phyloP scores from a whole-genome alignment of 2,797 vertebrate genomes.

The Nothura maculosa region DNA sequence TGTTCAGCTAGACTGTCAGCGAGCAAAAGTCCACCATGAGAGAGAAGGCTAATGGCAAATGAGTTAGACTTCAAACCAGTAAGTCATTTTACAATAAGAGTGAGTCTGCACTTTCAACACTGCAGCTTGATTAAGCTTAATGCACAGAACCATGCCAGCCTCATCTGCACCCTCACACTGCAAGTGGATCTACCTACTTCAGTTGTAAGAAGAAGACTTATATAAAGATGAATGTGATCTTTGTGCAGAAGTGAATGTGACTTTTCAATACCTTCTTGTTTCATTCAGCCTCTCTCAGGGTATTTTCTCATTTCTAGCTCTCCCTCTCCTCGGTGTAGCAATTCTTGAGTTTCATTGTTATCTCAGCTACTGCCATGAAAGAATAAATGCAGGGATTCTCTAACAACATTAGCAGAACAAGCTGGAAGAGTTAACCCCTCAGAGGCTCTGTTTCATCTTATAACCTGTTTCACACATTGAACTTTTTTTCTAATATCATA shows the following conservation, averaged over 20 bases:
- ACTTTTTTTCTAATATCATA: not conserved
- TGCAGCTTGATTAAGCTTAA: not conserved
- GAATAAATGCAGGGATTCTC: conserved; percentile 9
- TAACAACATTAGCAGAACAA: not conserved
- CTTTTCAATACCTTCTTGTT: not conserved
- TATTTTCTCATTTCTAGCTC: conserved; percentile 4
- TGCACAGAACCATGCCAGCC: not conserved
- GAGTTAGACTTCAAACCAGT: not conserved
- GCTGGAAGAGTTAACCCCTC: not conserved
- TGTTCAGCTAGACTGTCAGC: not conserved
- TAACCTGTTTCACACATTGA: not conserved
- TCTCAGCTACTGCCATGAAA: conserved; percentile 13
- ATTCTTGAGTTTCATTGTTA: conserved; percentile 22
- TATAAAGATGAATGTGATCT: not conserved
- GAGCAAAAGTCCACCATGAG: not conserved
- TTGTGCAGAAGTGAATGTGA: not conserved
- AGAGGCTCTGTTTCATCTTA: not conserved
- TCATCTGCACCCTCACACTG: not conserved
- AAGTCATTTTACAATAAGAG: not conserved
- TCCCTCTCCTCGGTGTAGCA: not conserved
- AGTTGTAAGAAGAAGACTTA: not conserved
- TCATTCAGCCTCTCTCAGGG: not conserved
- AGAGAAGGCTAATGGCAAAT: not conserved
- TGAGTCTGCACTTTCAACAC: not conserved
- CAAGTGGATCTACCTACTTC: not conserved